Base-by-base conservation (phyloP, 1,140 invertebrate species). In the Pygmarrhopalites habei region DNA sequence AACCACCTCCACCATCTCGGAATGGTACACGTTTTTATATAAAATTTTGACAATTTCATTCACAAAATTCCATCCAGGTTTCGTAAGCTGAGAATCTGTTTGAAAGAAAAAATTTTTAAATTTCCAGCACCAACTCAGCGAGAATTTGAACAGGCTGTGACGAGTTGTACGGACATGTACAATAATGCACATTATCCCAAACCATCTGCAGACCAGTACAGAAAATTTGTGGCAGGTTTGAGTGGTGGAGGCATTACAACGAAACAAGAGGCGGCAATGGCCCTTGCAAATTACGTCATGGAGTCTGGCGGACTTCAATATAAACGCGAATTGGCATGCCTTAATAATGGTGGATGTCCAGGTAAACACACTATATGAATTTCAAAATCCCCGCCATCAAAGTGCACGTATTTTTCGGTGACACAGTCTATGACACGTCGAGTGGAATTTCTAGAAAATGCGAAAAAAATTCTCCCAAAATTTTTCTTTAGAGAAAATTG, bases 261-360 rank as follows among this genome's bases (percentile, higher is more conserved):
- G 1, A 56, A 61, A 35, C 47, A 41, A 32, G 68, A 69, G 51
- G 64, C 64, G 4, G 68, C 68, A 0, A 66, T 69, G 68, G 64
- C 64, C n/a, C 47, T 69, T 0, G 57, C 68, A 5, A 60, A 69
- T 19, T 66, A 52, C 32, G 21, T 66, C 10, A 56, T 60, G 2
- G 68, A 69, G 53, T 65, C 68, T 12, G 65, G 61, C 19, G 65
- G 68, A 46, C 57, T 67, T 1, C 35, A 35, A 10, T 47, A 52
- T 7, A 64, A 62, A 23, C 29, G 57, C 23, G 68, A 70, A 43
- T 62, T 66, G n/a, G 49, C 43, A 15, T 70, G 60, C 32, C 1
- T 29, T 14, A 15, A 64, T 17, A 47, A 23, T 19, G 23, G 29
- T 23, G 46, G 35, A 21, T 64, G 67, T 35, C 56, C 62, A 14